Base-by-base conservation (phyloP, 2,888 invertebrate species). In the Lasioglossum vierecki region DNA sequence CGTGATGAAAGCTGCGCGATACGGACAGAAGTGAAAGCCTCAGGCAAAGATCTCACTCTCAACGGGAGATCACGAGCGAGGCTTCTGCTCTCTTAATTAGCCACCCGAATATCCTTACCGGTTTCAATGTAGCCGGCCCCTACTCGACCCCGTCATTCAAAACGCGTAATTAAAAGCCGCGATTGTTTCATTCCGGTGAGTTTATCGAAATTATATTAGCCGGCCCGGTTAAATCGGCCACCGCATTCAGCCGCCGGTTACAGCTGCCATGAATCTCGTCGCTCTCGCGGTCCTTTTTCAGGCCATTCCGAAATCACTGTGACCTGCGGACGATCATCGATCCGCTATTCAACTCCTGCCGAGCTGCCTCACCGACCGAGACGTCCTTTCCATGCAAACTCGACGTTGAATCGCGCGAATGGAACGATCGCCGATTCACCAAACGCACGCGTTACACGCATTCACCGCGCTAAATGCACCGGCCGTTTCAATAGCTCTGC, bases 51-150 rank as follows among this genome's bases (percentile, higher is more conserved):
- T 71, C 76, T 73, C 49, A 57, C n/a, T 53, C 63, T 22, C 44
- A 22, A 70, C 53, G 75, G 76, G 30, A 41, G 79, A 82, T 83
- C 81, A 63, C 70, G 76, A 77, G 49, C 84, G 76, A 30, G 49
- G 73, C 60, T 81, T 74, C 75, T 46, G 66, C 71, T 26, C 81
- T 73, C 80, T 86, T 84, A 86, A 86, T 86, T 84, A 79, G 79
- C 79, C 81, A 30, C 13, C 78, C 18, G 66, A 78, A 70, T 82
- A 79, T 86, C 79, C 74, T 79, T 82, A 49, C 84, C 81, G 71
- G 60, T 82, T 63, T 85, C 70, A 85, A 82, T 80, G 77, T 26
- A 39, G 39, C 68, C 22, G 44, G 18, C 44, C 63, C 44, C 53
- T 39, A 60, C 26, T 26, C 22, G 60, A 41, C 60, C 35, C 49